phyloP scores from a whole-genome alignment of 2,113 vertebrate genomes.

The Euleptes europaea region DNA sequence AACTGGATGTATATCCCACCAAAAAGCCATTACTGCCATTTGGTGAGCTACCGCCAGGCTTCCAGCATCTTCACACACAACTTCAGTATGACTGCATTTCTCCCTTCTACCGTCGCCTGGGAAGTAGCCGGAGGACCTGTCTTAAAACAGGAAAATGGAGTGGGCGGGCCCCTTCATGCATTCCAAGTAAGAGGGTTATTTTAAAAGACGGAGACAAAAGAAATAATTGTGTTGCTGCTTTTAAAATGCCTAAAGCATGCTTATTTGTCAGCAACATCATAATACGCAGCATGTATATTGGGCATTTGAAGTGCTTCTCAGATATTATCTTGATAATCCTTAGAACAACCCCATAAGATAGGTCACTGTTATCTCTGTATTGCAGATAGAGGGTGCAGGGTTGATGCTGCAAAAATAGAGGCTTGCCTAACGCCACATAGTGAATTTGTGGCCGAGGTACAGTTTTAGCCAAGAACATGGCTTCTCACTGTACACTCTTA shows the following conservation, averaged over 20 bases:
- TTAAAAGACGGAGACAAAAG: not conserved
- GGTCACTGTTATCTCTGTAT: too few relatives aligned
- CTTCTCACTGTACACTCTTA: too few relatives aligned
- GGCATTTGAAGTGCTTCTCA: too few relatives aligned
- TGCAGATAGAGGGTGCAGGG: too few relatives aligned
- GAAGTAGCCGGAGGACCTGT: slow-evolving; percentile 92
- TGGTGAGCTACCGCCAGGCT: slow-evolving; percentile 84
- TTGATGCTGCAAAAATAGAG: not conserved
- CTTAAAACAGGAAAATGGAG: slow-evolving; percentile 97
- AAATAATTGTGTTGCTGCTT: not conserved
- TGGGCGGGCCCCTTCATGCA: slow-evolving; percentile 91
- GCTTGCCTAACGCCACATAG: too few relatives aligned
- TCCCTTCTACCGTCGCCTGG: slow-evolving; percentile 89
- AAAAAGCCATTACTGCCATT: slow-evolving; percentile 77
- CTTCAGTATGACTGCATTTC: slow-evolving; percentile 93
- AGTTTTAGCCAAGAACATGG: too few relatives aligned
- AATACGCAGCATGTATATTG: too few relatives aligned
- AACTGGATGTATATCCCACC: slow-evolving; percentile 76
- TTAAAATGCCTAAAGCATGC: not conserved
- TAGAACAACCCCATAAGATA: too few relatives aligned
- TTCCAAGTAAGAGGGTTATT: slow-evolving; percentile 84
- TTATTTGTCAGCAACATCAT: not conserved
- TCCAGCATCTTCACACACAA: slow-evolving; percentile 91
- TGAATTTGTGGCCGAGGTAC: too few relatives aligned
- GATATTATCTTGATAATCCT: too few relatives aligned